Base-by-base conservation (phyloP, 2,888 invertebrate genomes). In the Ophonus ardosiacus region DNA sequence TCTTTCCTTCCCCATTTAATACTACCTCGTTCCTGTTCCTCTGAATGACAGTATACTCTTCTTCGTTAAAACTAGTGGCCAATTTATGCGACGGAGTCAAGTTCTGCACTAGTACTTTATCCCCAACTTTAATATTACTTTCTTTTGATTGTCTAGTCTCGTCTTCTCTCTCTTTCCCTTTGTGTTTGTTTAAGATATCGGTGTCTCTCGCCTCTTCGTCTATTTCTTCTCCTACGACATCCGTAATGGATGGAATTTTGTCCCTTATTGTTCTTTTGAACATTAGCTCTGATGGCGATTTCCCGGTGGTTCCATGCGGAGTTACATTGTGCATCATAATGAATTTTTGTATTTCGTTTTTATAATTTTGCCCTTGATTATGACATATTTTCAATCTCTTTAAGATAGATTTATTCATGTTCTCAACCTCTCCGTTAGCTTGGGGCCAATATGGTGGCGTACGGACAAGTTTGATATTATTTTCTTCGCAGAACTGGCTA, bases 291-390 rank as follows among this genome's bases (percentile, higher is more conserved):
- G 88, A 84, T 68, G 89, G 89, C 3, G 88, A 81, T 85, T 88
- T 87, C n/a, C 87, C 86, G 21, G 89, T 89, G 21, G 87, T 87
- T n/a, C n/a, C 15, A 88, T 86, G 82, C 88, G 88, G 3, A 88
- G 89, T 88, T 13, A 81, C 82, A 79, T 87, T 87, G 57, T 87
- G 86, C 87, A 87, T 87, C 61, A 86, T 13, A 7, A 56, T 24
- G 3, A 1, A 2, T 24, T 24, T 3, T 24, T 24, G 1, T 24
- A 3, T 2, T 24, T 24, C 1, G 3, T 24, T 24, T 3, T 3
- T 24, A 24, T 24, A 24, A 24, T 24, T 24, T 24, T 24, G 24
- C 84, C 57, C 65, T 13, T 61, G 82, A 17, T 57, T 85, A 38
- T 87, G 86, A n/a, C 87, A 82, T 51, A 87, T 88, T 85, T 87